Conservation (phyloP, 2,888 invertebrate genomes). For the Myopa testacea region DNA sequence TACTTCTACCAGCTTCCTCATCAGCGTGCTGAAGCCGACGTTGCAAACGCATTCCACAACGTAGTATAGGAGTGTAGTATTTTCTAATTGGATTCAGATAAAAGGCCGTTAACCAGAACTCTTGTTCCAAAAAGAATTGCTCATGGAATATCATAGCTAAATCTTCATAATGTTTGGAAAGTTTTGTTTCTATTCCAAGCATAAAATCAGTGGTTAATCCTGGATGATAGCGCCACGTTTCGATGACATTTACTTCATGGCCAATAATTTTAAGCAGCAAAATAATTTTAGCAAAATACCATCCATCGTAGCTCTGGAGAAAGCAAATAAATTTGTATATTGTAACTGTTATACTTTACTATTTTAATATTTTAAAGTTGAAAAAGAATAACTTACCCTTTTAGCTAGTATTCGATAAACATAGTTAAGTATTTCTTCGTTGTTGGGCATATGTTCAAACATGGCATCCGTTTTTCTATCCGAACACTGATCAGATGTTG, state of each 20-base stretch:
- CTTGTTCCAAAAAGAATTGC: slow-evolving; percentile 61
- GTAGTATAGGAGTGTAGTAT: slow-evolving; percentile 57
- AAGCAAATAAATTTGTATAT: not conserved
- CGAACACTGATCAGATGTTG: not conserved
- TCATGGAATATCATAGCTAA: slow-evolving; percentile 60
- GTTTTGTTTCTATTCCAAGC: slow-evolving; percentile 57
- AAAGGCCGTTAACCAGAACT: slow-evolving; percentile 65
- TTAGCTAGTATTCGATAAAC: slow-evolving; percentile 57
- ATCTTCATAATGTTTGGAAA: slow-evolving; percentile 60
- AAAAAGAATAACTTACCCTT: slow-evolving; percentile 48
- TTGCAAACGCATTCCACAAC: slow-evolving; percentile 58
- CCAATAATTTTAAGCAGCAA: slow-evolving; percentile 61
- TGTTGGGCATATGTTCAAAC: slow-evolving; percentile 62
- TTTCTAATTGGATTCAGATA: slow-evolving; percentile 58
- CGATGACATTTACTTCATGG: slow-evolving; percentile 60
- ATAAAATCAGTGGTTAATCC: slow-evolving; percentile 60
- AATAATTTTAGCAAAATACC: slow-evolving; percentile 63
- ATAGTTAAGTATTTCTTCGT: slow-evolving; percentile 56
- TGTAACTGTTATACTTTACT: not conserved
- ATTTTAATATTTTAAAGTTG: not conserved
- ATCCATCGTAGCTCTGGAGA: slow-evolving; percentile 58
- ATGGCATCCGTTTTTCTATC: slow-evolving; percentile 58
- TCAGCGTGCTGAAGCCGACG: slow-evolving; percentile 49
- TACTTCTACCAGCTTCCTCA: slow-evolving; percentile 8
- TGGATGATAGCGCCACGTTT: slow-evolving; percentile 64